These are phyloP conservation scores for Papilio helenus DNA, from an alignment of 1,140 invertebrate species.

Conservation along the genomic window DNA sequence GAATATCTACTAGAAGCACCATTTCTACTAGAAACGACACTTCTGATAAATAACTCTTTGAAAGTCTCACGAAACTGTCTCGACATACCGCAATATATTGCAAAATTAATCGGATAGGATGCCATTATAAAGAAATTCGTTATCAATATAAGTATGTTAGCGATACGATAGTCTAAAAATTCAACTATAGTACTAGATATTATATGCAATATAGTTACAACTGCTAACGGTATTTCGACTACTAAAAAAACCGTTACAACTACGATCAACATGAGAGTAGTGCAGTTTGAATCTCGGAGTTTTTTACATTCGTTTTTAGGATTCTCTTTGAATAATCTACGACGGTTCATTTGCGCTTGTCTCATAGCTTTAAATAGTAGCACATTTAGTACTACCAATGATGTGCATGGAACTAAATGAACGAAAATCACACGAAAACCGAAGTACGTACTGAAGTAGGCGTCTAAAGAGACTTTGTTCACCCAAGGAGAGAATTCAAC, in stretches of 20 bases:
- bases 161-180: constrained; percentile 90
- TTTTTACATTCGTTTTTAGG: constrained; percentile 92
- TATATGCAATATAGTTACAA: constrained; percentile 94
- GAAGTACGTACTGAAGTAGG: constrained; percentile 92
- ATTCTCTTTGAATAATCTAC: constrained; percentile 92
- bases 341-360: constrained; percentile 90
- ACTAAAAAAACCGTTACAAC: constrained; percentile 95
- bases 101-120: constrained; percentile 97
- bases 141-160: constrained; percentile 92
- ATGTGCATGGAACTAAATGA: constrained; percentile 94
- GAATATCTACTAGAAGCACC: constrained; percentile 90
- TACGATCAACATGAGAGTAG: constrained; percentile 97
- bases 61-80: constrained; percentile 97
- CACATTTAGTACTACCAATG: constrained; percentile 94
- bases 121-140: constrained; percentile 96
- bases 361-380: constrained; percentile 93
- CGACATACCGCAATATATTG: constrained; percentile 98
- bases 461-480: constrained; percentile 84
- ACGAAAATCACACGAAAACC: constrained; percentile 95
- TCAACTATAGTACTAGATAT: constrained; percentile 89
- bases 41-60: constrained; percentile 92
- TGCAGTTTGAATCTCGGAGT: constrained; percentile 94
- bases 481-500: constrained; percentile 86
- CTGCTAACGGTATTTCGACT: constrained; percentile 95
- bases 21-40: constrained; percentile 84